Conservation (phyloP, 2,113 vertebrate species). For the Cyprinus carpio region DNA sequence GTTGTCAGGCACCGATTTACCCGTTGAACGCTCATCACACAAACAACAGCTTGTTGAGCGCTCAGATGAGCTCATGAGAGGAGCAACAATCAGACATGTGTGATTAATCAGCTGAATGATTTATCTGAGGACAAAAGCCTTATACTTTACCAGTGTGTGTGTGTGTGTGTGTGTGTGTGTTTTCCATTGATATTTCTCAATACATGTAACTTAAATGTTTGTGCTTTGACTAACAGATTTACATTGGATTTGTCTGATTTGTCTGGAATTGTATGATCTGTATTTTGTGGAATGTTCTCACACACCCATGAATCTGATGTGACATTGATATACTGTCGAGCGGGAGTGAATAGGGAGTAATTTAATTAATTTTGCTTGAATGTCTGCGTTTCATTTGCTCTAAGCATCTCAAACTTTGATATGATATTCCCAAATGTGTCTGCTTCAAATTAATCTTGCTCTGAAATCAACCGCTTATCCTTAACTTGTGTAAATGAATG, state of each 20-base stretch:
- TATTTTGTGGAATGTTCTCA: constrained; percentile 15
- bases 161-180: background rate
- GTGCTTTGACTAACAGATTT: background rate
- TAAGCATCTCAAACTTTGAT: background rate
- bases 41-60: constrained; percentile 10
- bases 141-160: background rate
- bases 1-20: constrained; percentile 20
- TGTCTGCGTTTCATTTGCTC: background rate
- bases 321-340: constrained; percentile 18
- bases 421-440: background rate
- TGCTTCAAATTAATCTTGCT: background rate
- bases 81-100: constrained; percentile 25
- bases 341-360: background rate
- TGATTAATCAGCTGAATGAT: constrained; percentile 33
- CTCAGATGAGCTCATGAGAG: constrained; percentile 37
- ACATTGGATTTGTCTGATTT: background rate
- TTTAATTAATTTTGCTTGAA: background rate
- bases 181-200: background rate
- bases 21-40: background rate
- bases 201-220: background rate
- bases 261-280: background rate
- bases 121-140: constrained; percentile 18
- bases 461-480: background rate
- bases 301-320: constrained; percentile 10
- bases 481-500: background rate